Base-by-base conservation (phyloP, 2,888 invertebrate genomes). In the Fragum whitleyi region DNA sequence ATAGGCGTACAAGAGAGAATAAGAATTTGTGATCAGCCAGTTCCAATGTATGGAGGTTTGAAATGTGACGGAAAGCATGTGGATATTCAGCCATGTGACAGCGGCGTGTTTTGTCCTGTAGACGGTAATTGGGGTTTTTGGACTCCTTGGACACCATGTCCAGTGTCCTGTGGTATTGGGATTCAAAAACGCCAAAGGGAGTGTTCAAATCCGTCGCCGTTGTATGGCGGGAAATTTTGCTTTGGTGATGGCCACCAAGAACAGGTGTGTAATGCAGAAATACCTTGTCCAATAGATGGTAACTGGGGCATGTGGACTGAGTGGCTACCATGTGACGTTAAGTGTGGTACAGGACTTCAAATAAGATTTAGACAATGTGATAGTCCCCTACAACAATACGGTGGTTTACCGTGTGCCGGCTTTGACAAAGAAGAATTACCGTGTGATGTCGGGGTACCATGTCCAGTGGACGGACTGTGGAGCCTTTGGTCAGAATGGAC, bases 401-500 rank as follows among this genome's bases (percentile, higher is more conserved):
- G 83, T 9, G 86, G 86, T 61, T 1, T 23, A 0, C 73, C 32
- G 0, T 86, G 86, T 76, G 29, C 29, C 26, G 86, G 83, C 11
- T 67, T 73, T 9, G 16, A 28, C 7, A 61, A 62, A 16, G 81
- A 85, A 47, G 74, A 70, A 16, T 28, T 53, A 28, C 39, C 72
- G 6, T 86, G 86, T 61, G 73, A 80, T 23, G 68, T 73, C 6
- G 81, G 77, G 0, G 47, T 74, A 19, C 69, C 68, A 7, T 85
- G 85, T 77, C 78, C 85, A 11, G 29, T 80, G 19, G 57, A 85
- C 53, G 85, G 85, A 14, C n/a, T 53, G 1, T 85, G 85, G 85
- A 74, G 78, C 23, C 62, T 78, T 42, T 85, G 85, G 85, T 68
- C 77, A 0, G 62, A 74, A 11, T 85, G 85, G 85, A 23, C 61